Evolutionary conservation across 1,140 invertebrate species (phyloP), one percentile per base, ranked within the genome.

Genomic region (Pseudobourletiella spinata): DNA sequence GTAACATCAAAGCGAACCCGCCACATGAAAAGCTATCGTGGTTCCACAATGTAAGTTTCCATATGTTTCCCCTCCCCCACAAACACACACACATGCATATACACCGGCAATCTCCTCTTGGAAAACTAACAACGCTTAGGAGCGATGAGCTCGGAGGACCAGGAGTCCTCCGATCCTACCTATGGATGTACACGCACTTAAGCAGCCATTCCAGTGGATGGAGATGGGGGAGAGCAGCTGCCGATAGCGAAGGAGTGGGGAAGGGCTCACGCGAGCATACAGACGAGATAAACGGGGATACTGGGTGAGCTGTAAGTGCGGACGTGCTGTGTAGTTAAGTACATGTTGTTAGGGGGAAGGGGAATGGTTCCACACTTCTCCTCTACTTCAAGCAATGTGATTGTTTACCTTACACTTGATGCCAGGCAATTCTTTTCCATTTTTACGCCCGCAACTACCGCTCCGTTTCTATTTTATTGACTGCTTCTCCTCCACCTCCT

Each of bases 1-100:
- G 77, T 61, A 51, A 4, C 4, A 46, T 46, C 8, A 71, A 73
- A 51, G 72, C 78, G 15, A 77, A 77, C 63, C 78, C 78, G 8
- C 71, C 70, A 54, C 72, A 76, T 14, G 71, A 75, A n/a, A 74
- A 75, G 39, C 72, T 79, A 22, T 69, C 74, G 20, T 79, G 78
- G 78, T 70, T 65, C 46, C 72, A 73, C 60, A 74, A 75, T 58
- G 74, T 74, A 70, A 74, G 74, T 70, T 6, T 39, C n/a, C n/a
- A 11, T 39, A 39, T 39, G n/a, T 39, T 39, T 39, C 8, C 8
- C n/a, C 8, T 39, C 8, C n/a, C 32, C n/a, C 8, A 11, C 8
- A 11, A 39, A n/a, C n/a, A 39, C 32, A 39, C 32, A 39, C 32
- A 39, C n/a, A n/a, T n/a, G n/a, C n/a, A 39, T 39, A 39, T 39